Conservation (phyloP, 1,140 invertebrate species). For the Sminthurinus signatus region DNA sequence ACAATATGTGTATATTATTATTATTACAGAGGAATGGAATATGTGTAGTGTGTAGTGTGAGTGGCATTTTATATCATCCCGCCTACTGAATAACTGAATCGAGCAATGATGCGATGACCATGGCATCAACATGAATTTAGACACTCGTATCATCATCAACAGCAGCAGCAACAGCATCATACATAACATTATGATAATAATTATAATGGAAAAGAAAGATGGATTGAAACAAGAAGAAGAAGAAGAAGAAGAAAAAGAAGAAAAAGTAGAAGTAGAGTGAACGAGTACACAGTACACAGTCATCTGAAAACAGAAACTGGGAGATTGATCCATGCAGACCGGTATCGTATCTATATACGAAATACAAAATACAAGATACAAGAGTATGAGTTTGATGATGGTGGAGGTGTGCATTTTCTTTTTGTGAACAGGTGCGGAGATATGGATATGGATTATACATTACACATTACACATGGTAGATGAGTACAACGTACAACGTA, state of each 20-base stretch:
- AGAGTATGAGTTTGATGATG: not conserved
- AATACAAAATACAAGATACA: too few species aligned
- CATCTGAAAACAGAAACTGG: too few species aligned
- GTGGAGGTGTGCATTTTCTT: constrained; percentile 15
- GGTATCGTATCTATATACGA: not conserved
- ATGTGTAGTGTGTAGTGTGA: not conserved
- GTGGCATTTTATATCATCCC: constrained; percentile 20
- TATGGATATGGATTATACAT: too few species aligned
- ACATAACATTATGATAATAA: constrained; percentile 33
- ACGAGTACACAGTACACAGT: too few species aligned
- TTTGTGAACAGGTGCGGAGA: constrained; percentile 28
- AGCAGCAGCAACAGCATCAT: too few species aligned
- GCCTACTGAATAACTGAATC: constrained; percentile 22
- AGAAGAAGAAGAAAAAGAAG: too few species aligned
- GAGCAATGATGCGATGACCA: constrained; percentile 26
- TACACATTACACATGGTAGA: too few species aligned
- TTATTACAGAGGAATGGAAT: too few species aligned
- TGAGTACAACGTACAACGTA: too few species aligned
- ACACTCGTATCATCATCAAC: constrained; percentile 35
- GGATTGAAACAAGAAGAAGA: too few species aligned
- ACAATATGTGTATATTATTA: too few species aligned
- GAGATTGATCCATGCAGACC: constrained; percentile 9
- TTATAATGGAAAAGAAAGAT: constrained; percentile 14
- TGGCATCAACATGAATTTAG: constrained; percentile 35
- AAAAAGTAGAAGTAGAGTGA: too few species aligned